Evolutionary conservation across 2,888 invertebrate species (phyloP).

Genomic region (Odontothrips loti): DNA sequence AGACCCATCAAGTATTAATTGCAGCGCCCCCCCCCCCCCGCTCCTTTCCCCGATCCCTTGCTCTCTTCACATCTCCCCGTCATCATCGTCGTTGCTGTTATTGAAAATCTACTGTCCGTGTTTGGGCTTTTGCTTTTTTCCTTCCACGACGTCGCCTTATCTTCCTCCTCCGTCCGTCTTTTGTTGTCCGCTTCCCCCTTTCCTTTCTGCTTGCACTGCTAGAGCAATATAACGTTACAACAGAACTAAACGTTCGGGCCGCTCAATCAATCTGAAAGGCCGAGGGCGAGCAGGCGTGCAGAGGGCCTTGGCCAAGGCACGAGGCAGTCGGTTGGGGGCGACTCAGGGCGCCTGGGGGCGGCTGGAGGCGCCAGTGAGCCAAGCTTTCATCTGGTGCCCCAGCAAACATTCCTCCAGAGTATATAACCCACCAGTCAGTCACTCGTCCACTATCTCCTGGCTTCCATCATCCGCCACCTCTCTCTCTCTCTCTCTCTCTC

Average conservation of each 20-base stretch:
- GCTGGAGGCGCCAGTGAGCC: not conserved
- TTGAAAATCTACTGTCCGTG: too few species aligned
- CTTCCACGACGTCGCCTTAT: not conserved
- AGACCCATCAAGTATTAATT: too few species aligned
- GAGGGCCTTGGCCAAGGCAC: not conserved
- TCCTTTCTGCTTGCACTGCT: not conserved
- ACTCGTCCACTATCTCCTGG: not conserved
- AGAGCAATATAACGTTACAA: not conserved
- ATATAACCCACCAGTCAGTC: too few species aligned
- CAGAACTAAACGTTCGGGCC: not conserved
- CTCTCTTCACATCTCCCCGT: too few species aligned
- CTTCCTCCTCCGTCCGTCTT: not conserved
- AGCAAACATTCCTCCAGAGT: not conserved
- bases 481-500: not conserved
- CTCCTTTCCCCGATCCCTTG: too few species aligned
- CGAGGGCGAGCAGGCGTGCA: too few species aligned
- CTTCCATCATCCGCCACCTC: not conserved
- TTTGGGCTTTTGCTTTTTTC: too few species aligned
- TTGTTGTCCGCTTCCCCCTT: not conserved
- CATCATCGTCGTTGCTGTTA: too few species aligned
- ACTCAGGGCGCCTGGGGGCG: not conserved
- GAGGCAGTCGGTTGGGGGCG: not conserved
- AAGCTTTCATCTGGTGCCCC: not conserved
- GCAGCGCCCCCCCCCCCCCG: too few species aligned
- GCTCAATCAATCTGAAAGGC: conserved; percentile 11